Evolutionary conservation across 2,888 invertebrate genomes (phyloP).

Genomic region (Pyrochroa serraticornis): DNA sequence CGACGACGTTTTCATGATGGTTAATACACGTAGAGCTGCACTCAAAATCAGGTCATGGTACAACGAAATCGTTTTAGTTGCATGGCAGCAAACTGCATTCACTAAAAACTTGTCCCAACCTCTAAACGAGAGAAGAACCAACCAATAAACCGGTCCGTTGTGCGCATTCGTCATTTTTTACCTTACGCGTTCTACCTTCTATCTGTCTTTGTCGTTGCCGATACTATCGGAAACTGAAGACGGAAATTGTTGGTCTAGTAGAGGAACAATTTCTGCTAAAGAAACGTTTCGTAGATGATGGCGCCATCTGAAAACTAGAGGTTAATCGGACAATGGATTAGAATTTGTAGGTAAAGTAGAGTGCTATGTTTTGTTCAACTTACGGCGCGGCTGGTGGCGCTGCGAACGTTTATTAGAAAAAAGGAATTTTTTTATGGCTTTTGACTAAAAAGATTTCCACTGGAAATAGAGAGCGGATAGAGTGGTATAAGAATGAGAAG

Average conservation of each 20-base stretch:
- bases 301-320: neutral
- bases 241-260: slow-evolving; percentile 31
- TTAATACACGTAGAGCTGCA: slow-evolving; percentile 50
- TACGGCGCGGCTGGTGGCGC: no score
- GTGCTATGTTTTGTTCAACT: no score
- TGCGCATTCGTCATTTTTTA: slow-evolving; percentile 55
- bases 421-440: no score
- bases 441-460: no score
- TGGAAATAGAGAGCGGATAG: no score
- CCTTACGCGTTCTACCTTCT: slow-evolving; percentile 41
- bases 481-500: no score
- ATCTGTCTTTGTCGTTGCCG: slow-evolving; percentile 45
- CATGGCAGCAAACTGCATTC: slow-evolving; percentile 55
- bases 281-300: neutral
- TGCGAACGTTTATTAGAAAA: no score
- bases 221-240: slow-evolving; percentile 34
- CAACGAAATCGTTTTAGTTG: slow-evolving; percentile 57
- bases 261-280: neutral
- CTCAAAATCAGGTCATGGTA: slow-evolving; percentile 58
- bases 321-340: neutral
- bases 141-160: slow-evolving; percentile 54
- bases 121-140: slow-evolving; percentile 52
- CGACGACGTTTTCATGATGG: slow-evolving; percentile 50
- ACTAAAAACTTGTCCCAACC: slow-evolving; percentile 57
- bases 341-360: neutral